Base-by-base conservation (phyloP, 64 coral and sea anemone species). In the Anthopleura sola region DNA sequence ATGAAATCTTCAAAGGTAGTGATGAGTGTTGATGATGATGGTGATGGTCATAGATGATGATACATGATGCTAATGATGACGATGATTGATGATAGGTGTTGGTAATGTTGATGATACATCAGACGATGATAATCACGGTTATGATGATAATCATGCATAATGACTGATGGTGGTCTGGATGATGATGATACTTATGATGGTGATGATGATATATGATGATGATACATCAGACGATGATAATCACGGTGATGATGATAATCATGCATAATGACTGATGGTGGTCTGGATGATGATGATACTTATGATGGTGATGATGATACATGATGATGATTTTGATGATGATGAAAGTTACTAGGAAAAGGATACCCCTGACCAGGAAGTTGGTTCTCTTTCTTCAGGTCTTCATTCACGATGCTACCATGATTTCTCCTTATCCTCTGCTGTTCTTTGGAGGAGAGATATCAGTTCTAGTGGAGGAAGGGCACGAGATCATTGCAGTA, bases 381-480 rank as follows among this genome's bases (percentile, higher is more conserved):
- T 0, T 26, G 58, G 29, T 36, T 38, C 31, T 85, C 19, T 55
- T 38, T 85, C 20, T 16, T 60, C 34, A 85, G 83, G 68, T 86
- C 17, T 86, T 86, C 64, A 71, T 86, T 51, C 85, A 75, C 49
- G 93, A 99, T 76, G 80, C 92, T 68, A 99, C 92, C 3, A 90
- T 94, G 90, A 94, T 99, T 17, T 87, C 97, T 13, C 92, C 97
- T 5, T 99, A 90, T 82, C 90, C 97, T 3, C 68, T 99, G n/a
- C 50, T 99, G 51, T 99, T 99, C 90, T 99, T 99, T 82, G 97
- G 97, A 85, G 97, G 97, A 2, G 85, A 90, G 6, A 95, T 99
- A 68, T 90, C 92, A 31, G 87, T 95, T 37, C 55, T 89, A 50
- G 75, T 87, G 24, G 97, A 95, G 68, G 87, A 92, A 75, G 90